Conservation (phyloP, 1,140 invertebrate species). For the Conus ventricosus region DNA sequence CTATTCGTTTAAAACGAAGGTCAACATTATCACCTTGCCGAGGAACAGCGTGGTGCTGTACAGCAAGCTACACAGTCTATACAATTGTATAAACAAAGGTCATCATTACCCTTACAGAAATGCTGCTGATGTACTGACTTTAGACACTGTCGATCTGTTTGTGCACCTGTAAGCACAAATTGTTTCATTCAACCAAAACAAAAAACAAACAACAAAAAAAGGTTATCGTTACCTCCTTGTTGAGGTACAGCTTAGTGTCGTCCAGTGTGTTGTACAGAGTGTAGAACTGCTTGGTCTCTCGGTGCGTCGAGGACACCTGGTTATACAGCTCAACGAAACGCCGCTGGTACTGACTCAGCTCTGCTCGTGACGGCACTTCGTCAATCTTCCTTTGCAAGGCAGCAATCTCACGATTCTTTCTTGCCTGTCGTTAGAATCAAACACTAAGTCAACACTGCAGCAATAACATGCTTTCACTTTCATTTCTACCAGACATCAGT, state of each 20-base stretch:
- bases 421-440: constrained; percentile 76
- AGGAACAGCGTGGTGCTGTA: no score
- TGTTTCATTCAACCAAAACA: no score
- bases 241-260: constrained; percentile 92
- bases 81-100: no score
- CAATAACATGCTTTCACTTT: not conserved
- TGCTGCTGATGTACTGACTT: no score
- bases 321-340: constrained; percentile 97
- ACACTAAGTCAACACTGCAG: not conserved
- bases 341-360: constrained; percentile 95
- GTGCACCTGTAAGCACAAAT: no score
- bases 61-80: no score
- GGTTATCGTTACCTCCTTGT: constrained; percentile 85
- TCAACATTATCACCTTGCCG: no score
- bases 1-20: no score
- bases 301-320: constrained; percentile 93
- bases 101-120: no score
- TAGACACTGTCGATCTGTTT: no score
- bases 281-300: constrained; percentile 98
- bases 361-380: constrained; percentile 92
- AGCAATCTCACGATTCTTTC: constrained; percentile 88
- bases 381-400: constrained; percentile 87
- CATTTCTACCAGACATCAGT: constrained; percentile 21
- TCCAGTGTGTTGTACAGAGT: constrained; percentile 97
- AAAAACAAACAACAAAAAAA: no score